These are phyloP conservation scores for Eueides isabella DNA, from an alignment of 1,140 invertebrate species.

Conservation along the genomic window DNA sequence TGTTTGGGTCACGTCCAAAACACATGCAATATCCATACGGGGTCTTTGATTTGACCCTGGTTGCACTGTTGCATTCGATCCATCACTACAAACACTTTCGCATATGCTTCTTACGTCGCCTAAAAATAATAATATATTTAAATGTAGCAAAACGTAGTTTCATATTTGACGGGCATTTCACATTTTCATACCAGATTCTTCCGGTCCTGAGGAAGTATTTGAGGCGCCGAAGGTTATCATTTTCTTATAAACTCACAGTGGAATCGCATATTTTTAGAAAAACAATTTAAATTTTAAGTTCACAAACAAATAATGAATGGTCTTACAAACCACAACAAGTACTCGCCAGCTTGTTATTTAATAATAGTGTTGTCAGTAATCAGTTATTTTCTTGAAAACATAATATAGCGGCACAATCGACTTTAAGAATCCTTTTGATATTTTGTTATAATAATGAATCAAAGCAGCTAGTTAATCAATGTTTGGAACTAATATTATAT, in stretches of 20 bases:
- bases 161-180: conserved; percentile 12
- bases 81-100: conserved; percentile 89
- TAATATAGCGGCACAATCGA: not conserved
- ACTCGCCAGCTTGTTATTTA: conserved; percentile 70
- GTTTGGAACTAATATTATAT: too few relatives aligned
- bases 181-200: conserved; percentile 67
- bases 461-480: too few relatives aligned
- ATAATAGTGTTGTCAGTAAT: conserved; percentile 61
- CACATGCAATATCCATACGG: conserved; percentile 95
- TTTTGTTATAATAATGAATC: not conserved
- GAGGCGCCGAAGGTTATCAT: conserved; percentile 77
- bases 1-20: conserved; percentile 91
- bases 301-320: conserved; percentile 48
- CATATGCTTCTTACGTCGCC: conserved; percentile 85
- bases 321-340: conserved; percentile 54
- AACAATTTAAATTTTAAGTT: conserved; percentile 30
- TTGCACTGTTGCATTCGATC: conserved; percentile 86
- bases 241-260: conserved; percentile 60
- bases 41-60: conserved; percentile 81
- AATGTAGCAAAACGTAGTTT: conserved; percentile 8
- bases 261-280: conserved; percentile 67
- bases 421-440: not conserved
- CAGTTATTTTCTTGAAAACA: not conserved
- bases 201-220: conserved; percentile 61
- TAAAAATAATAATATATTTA: conserved; percentile 57